phyloP scores from a whole-genome alignment of 2,888 invertebrate genomes.

The Drosophila koepferae region DNA sequence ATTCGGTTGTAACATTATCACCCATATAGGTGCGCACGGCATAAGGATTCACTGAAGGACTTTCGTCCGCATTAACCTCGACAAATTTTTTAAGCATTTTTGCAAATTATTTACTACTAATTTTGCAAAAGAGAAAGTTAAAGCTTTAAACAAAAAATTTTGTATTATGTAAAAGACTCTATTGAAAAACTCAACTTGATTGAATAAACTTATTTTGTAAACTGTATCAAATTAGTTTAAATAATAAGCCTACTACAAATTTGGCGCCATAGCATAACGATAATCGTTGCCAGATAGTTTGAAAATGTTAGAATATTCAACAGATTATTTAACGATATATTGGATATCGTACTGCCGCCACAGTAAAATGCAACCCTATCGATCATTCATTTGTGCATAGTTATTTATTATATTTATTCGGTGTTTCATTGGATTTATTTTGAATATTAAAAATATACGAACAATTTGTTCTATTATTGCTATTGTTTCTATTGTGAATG shows the following conservation, averaged over 20 bases:
- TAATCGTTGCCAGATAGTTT: constrained; percentile 25
- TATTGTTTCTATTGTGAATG: neutral
- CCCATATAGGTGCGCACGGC: constrained; percentile 81
- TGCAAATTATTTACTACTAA: constrained; percentile 41
- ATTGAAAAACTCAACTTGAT: constrained; percentile 20
- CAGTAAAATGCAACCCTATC: neutral
- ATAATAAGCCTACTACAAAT: constrained; percentile 45
- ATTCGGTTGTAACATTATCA: constrained; percentile 63
- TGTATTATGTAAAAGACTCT: constrained; percentile 31
- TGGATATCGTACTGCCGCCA: constrained; percentile 15
- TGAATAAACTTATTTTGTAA: constrained; percentile 1
- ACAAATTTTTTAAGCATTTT: constrained; percentile 83
- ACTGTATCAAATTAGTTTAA: neutral
- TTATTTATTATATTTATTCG: neutral
- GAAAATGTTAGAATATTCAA: neutral
- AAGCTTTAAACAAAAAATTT: constrained; percentile 55
- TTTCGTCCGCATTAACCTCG: constrained; percentile 70
- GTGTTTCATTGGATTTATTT: neutral
- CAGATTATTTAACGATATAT: neutral
- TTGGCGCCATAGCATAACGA: constrained; percentile 19
- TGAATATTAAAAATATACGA: neutral
- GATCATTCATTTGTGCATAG: neutral
- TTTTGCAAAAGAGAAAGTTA: constrained; percentile 38
- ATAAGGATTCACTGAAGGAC: constrained; percentile 78
- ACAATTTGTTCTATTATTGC: neutral